Percentiles rank a stretch among this genome's conserved stretches.
These are phyloP conservation scores for Aramus guarauna DNA, from an alignment of 2,113 vertebrate genomes.

Conservation along the genomic window DNA sequence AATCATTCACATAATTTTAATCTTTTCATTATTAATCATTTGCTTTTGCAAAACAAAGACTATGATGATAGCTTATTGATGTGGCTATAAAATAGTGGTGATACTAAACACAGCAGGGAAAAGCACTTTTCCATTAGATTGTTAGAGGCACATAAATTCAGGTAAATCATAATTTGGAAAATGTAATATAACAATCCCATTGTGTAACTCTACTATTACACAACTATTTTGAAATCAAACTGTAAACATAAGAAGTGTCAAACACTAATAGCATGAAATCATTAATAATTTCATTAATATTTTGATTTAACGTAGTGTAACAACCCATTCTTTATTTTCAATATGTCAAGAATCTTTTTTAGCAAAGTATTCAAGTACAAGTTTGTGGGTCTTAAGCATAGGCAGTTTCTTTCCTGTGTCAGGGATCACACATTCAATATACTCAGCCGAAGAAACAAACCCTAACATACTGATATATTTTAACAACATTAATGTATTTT, in stretches of 20 bases:
- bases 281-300: neutral
- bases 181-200: neutral
- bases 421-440: neutral
- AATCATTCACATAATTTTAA: neutral
- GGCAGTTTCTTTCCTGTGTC: neutral
- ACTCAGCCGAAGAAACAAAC: neutral
- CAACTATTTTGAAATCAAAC: neutral
- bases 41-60: neutral
- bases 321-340: neutral
- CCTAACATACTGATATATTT: neutral
- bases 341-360: neutral
- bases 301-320: neutral
- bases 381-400: neutral
- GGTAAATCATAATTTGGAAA: neutral
- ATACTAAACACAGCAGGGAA: neutral
- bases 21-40: neutral
- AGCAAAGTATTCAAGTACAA: neutral
- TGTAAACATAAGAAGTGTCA: neutral
- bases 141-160: neutral
- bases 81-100: neutral
- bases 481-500: neutral
- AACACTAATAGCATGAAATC: neutral
- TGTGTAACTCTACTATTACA: neutral
- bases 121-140: neutral
- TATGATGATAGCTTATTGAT: neutral